Evolutionary conservation across 2,113 vertebrate species (phyloP), one percentile per base, ranked within the genome.

Genomic region (Regulus satrapa): DNA sequence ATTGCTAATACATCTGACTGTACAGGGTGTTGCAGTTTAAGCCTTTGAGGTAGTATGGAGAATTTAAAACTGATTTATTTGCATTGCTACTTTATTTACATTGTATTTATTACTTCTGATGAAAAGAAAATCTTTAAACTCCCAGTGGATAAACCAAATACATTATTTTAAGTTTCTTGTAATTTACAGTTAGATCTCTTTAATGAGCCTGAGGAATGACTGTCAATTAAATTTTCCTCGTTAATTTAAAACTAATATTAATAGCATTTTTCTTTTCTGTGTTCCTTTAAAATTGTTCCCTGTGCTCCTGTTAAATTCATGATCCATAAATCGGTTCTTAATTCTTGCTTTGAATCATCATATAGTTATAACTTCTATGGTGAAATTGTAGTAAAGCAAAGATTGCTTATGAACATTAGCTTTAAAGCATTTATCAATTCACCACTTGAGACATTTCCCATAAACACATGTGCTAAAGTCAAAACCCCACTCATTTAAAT

Each of bases 251-350:
- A 74, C 9, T 63, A 41, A 81, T 43, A 24, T 51, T 86, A 88
- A 91, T 59, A 48, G 19, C n/a, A 67, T 89, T 93, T 61, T 90
- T 94, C 94, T 80, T 73, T 73, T 88, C 56, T 77, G 17, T 77
- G 48, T 83, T 90, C 31, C 46, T 88, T 92, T 59, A 67, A 85
- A 92, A 69, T 83, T 92, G 23, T 92, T 93, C 88, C 83, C 82
- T 55, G 34, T 88, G 63, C 46, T 90, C 40, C 46, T 86, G 46
- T 94, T 80, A 84, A 77, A 88, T 93, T 86, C 31, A 45, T 81
- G 56, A 74, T 77, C 32, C 67, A 67, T 78, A 85, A 88, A 77
- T 77, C 93, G 55, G 18, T 90, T 83, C 59, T 55, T 71, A 77
- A 86, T 94, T 92, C 4, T 1, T 90, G 38, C 34, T 88, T 81